These are phyloP conservation scores for Mya arenaria DNA, from an alignment of 1,140 invertebrate genomes.

Conservation along the genomic window DNA sequence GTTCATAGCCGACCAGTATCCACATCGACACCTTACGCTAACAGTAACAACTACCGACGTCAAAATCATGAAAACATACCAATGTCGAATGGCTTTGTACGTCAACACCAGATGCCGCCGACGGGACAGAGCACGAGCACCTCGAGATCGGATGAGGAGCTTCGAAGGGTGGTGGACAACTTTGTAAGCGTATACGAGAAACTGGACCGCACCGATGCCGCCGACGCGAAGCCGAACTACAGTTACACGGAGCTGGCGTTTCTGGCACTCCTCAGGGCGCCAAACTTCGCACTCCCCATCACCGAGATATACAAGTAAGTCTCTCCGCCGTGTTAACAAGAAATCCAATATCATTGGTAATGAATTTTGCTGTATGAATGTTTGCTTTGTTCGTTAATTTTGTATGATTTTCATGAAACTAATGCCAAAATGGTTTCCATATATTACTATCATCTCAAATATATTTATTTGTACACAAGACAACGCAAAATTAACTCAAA, in stretches of 20 bases:
- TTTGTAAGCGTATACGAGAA: slow-evolving; percentile 68
- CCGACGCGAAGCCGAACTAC: slow-evolving; percentile 67
- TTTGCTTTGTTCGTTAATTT: no score
- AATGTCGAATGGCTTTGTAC: neutral
- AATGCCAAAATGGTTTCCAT: no score
- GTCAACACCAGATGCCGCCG: neutral
- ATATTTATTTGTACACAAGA: no score
- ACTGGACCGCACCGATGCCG: slow-evolving; percentile 56
- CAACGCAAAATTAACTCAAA: no score
- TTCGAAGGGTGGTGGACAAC: slow-evolving; percentile 65
- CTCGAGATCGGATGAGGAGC: slow-evolving; percentile 47
- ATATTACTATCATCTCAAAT: no score
- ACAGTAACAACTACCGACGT: no score
- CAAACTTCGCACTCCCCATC: slow-evolving; percentile 71
- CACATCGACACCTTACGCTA: slow-evolving; percentile 14
- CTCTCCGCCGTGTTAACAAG: no score
- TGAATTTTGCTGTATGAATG: no score
- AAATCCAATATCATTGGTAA: no score
- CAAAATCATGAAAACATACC: no score
- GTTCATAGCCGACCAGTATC: neutral
- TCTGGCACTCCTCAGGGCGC: slow-evolving; percentile 66
- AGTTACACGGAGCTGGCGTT: slow-evolving; percentile 72
- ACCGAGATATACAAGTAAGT: slow-evolving; percentile 67
- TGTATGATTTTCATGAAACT: no score
- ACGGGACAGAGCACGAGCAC: neutral